Evolutionary conservation across 2,113 vertebrate species (phyloP).

Genomic region (Tychaedon coryphoeus): DNA sequence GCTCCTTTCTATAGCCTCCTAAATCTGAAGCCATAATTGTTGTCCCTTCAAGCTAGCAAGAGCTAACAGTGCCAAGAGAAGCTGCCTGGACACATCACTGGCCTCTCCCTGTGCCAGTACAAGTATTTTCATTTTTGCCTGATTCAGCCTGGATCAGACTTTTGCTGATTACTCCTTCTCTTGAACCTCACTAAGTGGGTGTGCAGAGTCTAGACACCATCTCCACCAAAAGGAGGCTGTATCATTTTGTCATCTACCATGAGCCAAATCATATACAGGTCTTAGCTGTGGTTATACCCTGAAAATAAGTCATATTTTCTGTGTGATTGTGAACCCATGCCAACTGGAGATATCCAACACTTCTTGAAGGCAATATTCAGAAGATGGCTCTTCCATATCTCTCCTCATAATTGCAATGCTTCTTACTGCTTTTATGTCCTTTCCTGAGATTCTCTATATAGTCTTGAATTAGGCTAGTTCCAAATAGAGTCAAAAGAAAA

Average conservation of each 20-base stretch:
- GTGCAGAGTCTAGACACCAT: neutral
- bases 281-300: neutral
- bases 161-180: neutral
- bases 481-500: neutral
- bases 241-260: neutral
- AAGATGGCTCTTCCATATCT: neutral
- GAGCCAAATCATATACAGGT: neutral
- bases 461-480: neutral
- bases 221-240: neutral
- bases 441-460: neutral
- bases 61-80: neutral
- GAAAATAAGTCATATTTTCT: neutral
- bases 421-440: neutral
- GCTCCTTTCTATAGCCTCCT: neutral
- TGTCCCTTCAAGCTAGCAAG: neutral
- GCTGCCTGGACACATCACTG: neutral
- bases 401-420: neutral
- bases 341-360: neutral
- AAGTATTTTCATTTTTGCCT: neutral
- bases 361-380: neutral
- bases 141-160: neutral
- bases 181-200: neutral
- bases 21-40: neutral
- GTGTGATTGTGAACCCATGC: neutral
- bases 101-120: neutral